Percentiles rank a stretch among this genome's conserved stretches.
phyloP scores from a whole-genome alignment of 2,113 vertebrate genomes.

The Mormyrus lacerda region DNA sequence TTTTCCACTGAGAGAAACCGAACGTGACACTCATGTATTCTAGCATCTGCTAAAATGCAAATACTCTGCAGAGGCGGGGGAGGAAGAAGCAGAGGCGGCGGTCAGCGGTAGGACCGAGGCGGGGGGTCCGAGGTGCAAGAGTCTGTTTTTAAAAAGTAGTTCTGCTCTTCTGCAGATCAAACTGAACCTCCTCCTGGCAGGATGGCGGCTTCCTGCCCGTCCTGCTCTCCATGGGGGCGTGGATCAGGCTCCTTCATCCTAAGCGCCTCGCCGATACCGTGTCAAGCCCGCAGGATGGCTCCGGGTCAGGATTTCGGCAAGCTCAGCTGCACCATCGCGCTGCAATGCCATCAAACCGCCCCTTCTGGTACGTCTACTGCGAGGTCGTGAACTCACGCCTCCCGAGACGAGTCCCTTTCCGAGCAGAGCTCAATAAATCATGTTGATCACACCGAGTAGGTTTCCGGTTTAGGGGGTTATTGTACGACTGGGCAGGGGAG shows the following conservation, averaged over 20 bases:
- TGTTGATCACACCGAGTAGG: conserved; percentile 30
- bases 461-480: conserved; percentile 24
- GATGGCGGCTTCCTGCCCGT: conserved; percentile 34
- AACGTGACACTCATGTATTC: background rate
- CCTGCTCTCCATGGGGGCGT: conserved; percentile 23
- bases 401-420: conserved; percentile 20
- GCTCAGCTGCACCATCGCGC: conserved; percentile 47
- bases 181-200: conserved; percentile 22
- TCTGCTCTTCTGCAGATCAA: background rate
- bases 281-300: conserved; percentile 36
- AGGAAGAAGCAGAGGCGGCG: background rate
- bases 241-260: background rate
- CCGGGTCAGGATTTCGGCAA: conserved; percentile 37
- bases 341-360: conserved; percentile 43
- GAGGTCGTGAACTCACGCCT: conserved; percentile 19
- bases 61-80: background rate
- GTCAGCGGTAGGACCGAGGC: background rate
- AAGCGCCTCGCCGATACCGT: background rate
- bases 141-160: background rate
- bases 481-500: conserved; percentile 32
- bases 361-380: conserved; percentile 35
- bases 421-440: conserved; percentile 32
- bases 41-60: background rate
- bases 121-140: background rate
- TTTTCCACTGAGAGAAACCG: conserved; percentile 11